Base-by-base conservation (phyloP, 1,140 invertebrate species). In the Lordiphosa clarofinis region DNA sequence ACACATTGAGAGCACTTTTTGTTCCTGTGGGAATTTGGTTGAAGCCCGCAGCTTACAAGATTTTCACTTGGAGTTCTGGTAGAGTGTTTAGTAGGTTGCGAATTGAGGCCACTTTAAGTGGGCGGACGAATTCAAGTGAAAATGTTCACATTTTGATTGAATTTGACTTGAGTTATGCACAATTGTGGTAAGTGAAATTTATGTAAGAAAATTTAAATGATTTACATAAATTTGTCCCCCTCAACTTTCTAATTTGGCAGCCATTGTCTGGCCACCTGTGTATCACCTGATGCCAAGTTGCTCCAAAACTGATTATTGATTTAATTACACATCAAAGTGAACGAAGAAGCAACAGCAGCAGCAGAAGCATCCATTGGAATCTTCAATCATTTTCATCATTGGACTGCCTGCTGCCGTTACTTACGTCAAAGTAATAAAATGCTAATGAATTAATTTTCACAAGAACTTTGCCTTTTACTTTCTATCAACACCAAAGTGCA, bases 391-490 rank as follows among this genome's bases (percentile, higher is more conserved):
- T 50, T 49, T 37, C 53, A 66, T 31, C 13, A 40, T 35, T 33
- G 36, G 10, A 5, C 9, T 21, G 24, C 42, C 24, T 57, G 56
- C 48, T 54, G 53, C 47, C 52, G 52, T 46, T 50, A 53, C 56
- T 60, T n/a, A 44, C 70, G 56, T 63, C 57, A 50, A 57, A 39
- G 75, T 71, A 82, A 79, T 79, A 79, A 79, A 82, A 81, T 81
- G 76, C 75, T 81, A 81, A 81, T 81, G 76, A 81, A 81, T 82
- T 82, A 81, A 81, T 81, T 81, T 81, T 75, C 66, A 53, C 76
- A 75, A 56, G 76, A 75, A 64, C 75, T 70, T 57, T 58, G 66
- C 66, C 49, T 33, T 36, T 8, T 9, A 39, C 12, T 31, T 4
- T 9, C 21, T 4, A n/a, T 15, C 15, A 1, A 15, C 15, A 15